Evolutionary conservation across 2,888 invertebrate species (phyloP).

Genomic region (Harpalus rufipes): DNA sequence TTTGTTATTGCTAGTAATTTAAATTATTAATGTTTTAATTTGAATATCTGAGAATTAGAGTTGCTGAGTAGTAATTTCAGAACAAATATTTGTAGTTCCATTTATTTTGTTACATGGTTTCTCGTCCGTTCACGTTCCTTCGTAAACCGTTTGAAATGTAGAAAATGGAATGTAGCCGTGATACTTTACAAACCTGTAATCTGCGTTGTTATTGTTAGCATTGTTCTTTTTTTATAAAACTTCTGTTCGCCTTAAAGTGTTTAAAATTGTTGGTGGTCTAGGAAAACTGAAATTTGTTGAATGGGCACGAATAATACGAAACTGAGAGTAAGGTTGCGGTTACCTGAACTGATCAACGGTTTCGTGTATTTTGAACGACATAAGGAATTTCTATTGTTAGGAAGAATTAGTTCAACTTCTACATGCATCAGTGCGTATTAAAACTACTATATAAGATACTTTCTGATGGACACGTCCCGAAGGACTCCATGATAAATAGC

Average conservation of each 20-base stretch:
- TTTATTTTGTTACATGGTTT: neutral
- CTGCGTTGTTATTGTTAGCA: constrained; percentile 13
- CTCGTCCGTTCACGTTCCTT: neutral
- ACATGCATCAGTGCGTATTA: constrained; percentile 30
- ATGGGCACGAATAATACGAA: constrained; percentile 51
- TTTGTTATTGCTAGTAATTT: too few relatives aligned
- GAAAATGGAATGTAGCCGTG: neutral
- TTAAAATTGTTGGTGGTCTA: constrained; percentile 49
- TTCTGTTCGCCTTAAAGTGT: constrained; percentile 17
- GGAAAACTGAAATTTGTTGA: constrained; percentile 48
- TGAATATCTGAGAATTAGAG: neutral
- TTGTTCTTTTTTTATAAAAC: constrained; percentile 17
- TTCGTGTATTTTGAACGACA: constrained; percentile 9
- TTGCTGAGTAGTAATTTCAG: neutral
- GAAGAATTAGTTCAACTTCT: constrained; percentile 26
- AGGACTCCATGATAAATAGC: constrained; percentile 43
- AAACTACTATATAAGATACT: constrained; percentile 49
- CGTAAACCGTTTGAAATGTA: neutral
- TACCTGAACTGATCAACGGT: constrained; percentile 39
- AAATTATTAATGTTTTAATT: too few relatives aligned
- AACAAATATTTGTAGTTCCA: neutral
- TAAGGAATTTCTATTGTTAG: constrained; percentile 12
- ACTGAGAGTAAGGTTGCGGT: constrained; percentile 24
- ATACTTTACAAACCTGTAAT: constrained; percentile 24
- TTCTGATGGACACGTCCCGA: constrained; percentile 18